Base-by-base conservation (phyloP, 2,888 invertebrate genomes). In the Athalia circularis region DNA sequence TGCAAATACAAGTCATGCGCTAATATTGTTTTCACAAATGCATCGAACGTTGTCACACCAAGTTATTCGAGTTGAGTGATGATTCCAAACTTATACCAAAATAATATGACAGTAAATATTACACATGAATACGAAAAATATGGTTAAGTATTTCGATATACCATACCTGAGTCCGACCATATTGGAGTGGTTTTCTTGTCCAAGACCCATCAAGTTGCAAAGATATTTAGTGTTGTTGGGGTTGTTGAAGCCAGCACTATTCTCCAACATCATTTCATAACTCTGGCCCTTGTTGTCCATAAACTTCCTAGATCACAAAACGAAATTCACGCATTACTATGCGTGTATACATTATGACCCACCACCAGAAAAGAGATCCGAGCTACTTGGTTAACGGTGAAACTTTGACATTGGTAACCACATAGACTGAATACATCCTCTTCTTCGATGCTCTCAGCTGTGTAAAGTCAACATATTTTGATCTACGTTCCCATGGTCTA, bases 221-320 rank as follows among this genome's bases (percentile, higher is more conserved):
- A 97, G 94, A 92, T 95, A 95, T 91, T 95, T 95, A 90, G 95
- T 94, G 93, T 95, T 95, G 93, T 96, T 96, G 82, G 97, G 96
- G 92, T 97, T 97, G 93, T 95, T 94, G 93, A 96, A 96, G 89
- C 96, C 96, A 86, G 95, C 93, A 88, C 95, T 95, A 92, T 94
- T 94, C 92, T 94, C 94, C 91, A 97, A 92, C 90, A 96, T 94
- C 85, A 94, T 94, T 92, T 96, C 96, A 93, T 94, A 96, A 88
- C 93, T 93, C 91, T 94, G 94, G 87, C 94, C 94, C 91, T 94
- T 94, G 93, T 94, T 94, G 92, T 95, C 95, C 92, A 94, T 92
- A 82, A 95, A 94, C 93, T 95, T 95, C 93, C 96, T 95, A 92
- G 86, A 89, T 87, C 88, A 88, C 87, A 89, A 84, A 88, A 83